These are phyloP conservation scores for Antidorcas marsupialis DNA, from an alignment of 2,113 vertebrate genomes.

Conservation along the genomic window DNA sequence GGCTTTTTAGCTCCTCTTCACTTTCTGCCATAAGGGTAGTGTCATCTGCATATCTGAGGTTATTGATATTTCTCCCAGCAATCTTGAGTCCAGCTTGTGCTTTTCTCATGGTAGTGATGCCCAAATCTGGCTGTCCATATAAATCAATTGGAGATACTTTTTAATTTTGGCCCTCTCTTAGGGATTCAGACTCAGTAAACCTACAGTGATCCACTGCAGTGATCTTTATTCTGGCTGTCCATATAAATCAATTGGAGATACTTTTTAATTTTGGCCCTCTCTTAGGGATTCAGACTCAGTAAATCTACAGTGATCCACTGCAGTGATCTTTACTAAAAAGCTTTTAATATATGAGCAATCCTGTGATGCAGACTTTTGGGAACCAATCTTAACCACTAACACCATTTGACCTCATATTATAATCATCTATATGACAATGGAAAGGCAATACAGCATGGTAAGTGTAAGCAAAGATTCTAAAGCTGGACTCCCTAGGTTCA, in stretches of 20 bases:
- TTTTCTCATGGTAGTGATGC: background rate
- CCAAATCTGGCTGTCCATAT: background rate
- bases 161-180: background rate
- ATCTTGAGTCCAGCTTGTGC: no score
- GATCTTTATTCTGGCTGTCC: background rate
- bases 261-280: background rate
- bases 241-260: background rate
- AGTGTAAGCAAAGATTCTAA: background rate
- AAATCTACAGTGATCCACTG: accelerated
- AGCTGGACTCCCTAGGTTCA: no score
- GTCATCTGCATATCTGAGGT: no score
- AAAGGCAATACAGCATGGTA: background rate
- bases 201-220: accelerated
- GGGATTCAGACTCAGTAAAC: background rate
- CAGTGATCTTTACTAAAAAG: background rate
- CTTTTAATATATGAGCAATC: background rate
- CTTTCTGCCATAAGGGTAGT: no score
- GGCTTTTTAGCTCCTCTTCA: no score
- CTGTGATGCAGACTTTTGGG: background rate
- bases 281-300: background rate
- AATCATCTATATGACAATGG: background rate
- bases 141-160: background rate
- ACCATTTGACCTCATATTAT: background rate
- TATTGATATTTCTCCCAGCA: no score
- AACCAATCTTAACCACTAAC: background rate